Percentiles rank a stretch among this genome's conserved stretches.
These are phyloP conservation scores for Lontra canadensis DNA, from an alignment of 2,113 vertebrate species.

Conservation along the genomic window DNA sequence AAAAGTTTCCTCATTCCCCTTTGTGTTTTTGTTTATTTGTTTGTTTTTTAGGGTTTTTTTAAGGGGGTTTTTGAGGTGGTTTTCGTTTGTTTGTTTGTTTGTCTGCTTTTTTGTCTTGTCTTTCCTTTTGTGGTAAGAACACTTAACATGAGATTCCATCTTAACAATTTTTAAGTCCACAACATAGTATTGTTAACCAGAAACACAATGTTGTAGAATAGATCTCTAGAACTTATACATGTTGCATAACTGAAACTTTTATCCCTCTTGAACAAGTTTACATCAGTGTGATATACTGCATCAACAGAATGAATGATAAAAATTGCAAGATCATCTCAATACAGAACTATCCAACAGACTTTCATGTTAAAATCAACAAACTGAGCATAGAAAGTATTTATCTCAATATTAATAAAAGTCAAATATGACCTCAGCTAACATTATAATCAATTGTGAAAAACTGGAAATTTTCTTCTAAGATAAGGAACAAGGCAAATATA, in stretches of 20 bases:
- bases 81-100: not conserved
- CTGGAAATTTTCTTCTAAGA: not conserved
- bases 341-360: not conserved
- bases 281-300: not conserved
- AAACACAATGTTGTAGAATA: not conserved
- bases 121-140: not conserved
- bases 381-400: not conserved
- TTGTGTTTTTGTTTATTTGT: not conserved
- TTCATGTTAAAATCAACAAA: not conserved
- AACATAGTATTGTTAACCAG: not conserved
- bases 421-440: not conserved
- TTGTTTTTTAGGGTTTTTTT: not conserved
- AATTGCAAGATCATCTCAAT: not conserved
- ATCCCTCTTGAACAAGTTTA: not conserved
- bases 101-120: not conserved
- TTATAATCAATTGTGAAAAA: not conserved
- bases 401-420: not conserved
- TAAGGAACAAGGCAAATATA: not conserved
- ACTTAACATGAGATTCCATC: not conserved
- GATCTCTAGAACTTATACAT: not conserved
- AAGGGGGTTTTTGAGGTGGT: too few species aligned
- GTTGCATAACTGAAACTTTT: not conserved
- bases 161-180: not conserved
- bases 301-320: not conserved
- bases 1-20: not conserved